Evolutionary conservation across 92 coral and sea anemone genomes (phyloP).

Genomic region (Siderastrea siderea): DNA sequence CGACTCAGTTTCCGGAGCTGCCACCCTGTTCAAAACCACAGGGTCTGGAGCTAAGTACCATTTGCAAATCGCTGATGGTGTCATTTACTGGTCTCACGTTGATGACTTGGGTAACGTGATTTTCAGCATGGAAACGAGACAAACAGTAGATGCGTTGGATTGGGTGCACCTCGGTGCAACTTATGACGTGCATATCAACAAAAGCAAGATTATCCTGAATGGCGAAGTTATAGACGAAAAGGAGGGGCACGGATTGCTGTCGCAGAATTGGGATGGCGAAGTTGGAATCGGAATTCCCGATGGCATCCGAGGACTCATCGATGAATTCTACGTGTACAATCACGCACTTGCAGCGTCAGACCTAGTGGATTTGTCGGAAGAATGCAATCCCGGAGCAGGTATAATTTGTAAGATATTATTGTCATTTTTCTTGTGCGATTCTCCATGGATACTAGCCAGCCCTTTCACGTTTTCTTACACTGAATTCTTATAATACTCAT

Average conservation of each 20-base stretch:
- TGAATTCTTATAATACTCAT: too few species aligned
- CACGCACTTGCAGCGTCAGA: constrained; percentile 94
- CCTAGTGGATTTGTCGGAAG: constrained; percentile 82
- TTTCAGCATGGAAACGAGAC: constrained; percentile 84
- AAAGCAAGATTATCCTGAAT: constrained; percentile 85
- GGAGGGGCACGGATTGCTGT: constrained; percentile 85
- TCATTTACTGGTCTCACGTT: constrained; percentile 92
- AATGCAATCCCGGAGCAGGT: constrained; percentile 92
- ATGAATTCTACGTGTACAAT: constrained; percentile 94
- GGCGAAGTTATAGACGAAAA: constrained; percentile 84
- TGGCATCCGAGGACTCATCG: constrained; percentile 86
- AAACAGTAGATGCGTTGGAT: constrained; percentile 81
- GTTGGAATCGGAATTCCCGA: constrained; percentile 91
- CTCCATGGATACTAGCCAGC: background rate
- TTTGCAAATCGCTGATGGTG: constrained; percentile 77
- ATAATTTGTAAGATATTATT: background rate
- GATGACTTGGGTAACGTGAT: constrained; percentile 78
- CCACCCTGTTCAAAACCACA: constrained; percentile 84
- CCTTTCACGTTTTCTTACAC: too few species aligned
- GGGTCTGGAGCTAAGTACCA: constrained; percentile 93
- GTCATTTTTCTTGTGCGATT: too few species aligned
- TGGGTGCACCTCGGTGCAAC: constrained; percentile 96
- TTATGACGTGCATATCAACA: constrained; percentile 89
- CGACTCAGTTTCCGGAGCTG: constrained; percentile 68
- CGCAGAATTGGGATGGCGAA: constrained; percentile 97